Evolutionary conservation across 2,797 vertebrate species (phyloP), one percentile per base, ranked within the genome.

Genomic region (Coregonus sp.): DNA sequence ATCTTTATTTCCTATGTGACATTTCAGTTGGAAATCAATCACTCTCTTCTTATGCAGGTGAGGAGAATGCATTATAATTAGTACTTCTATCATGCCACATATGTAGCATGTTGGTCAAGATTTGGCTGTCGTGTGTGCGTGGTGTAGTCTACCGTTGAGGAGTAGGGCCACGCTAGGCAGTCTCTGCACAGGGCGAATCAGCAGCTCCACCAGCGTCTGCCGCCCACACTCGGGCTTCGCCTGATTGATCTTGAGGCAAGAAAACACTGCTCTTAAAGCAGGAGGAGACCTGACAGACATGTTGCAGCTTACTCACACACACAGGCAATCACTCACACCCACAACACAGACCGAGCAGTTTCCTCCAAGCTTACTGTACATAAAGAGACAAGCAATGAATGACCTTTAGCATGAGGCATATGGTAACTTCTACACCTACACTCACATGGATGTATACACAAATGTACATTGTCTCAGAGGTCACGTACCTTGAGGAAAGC

Each of bases 131-230:
- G 14, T 52, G 73, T 66, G 33, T 69, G 67, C 54, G 29, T 72
- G 72, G 63, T 47, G 40, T 12, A 18, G 5, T 15, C 40, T 47
- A 99, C 98, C 98, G 50, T 98, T 99, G 33, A 99, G 91, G 51
- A 99, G 95, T 0, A 99, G 95, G 0, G 94, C 97, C 76, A 99
- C 95, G 75, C 98, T 99, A 4, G 98, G 98, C 75, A 99, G 89
- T 81, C 98, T 96, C 93, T 99, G 98, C 3, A 99, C 98, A 12
- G 98, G 98, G 81, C 98, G 95, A 78, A 99, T 99, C 74, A 99
- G 95, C 75, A 99, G 93, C 88, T 99, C 98, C 75, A 94, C 97
- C 0, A 99, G 93, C 1, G 96, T 97, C 87, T 99, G 98, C 15
- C 98, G 94, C 66, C 98, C 98, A 85, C 98, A 99, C 85, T 99